Evolutionary conservation across 92 coral and sea anemone genomes (phyloP).

Genomic region (Scolanthus callimorphus): DNA sequence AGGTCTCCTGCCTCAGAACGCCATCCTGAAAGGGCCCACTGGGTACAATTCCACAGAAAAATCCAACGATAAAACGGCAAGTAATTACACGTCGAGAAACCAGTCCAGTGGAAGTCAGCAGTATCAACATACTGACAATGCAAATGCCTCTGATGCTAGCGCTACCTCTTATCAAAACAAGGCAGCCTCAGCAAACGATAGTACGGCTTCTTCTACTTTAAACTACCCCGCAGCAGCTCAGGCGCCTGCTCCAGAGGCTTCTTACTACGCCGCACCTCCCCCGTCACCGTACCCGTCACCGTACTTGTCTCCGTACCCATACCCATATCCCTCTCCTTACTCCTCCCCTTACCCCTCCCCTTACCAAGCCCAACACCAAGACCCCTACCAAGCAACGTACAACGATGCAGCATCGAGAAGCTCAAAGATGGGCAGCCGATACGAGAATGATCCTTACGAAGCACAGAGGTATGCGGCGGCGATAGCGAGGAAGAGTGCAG

Average conservation of each 20-base stretch:
- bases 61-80: neutral
- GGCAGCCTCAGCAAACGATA: neutral
- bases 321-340: neutral
- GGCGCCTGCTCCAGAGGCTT: constrained; percentile 1
- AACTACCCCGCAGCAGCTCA: neutral
- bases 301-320: neutral
- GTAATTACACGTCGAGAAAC: neutral
- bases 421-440: too few relatives aligned
- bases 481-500: neutral
- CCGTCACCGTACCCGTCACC: neutral
- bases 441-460: neutral
- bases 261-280: neutral
- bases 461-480: neutral
- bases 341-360: neutral
- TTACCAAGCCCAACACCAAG: neutral
- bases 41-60: neutral
- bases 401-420: neutral
- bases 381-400: neutral
- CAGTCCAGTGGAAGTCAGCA: neutral
- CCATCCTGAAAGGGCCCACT: neutral
- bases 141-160: neutral
- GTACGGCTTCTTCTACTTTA: too few relatives aligned
- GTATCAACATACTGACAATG: neutral
- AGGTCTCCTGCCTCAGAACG: neutral
- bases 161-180: neutral